Percentiles rank a stretch among this genome's conserved stretches.
phyloP scores from a whole-genome alignment of 2,888 invertebrate species.

The Reticulitermes lucifugus region DNA sequence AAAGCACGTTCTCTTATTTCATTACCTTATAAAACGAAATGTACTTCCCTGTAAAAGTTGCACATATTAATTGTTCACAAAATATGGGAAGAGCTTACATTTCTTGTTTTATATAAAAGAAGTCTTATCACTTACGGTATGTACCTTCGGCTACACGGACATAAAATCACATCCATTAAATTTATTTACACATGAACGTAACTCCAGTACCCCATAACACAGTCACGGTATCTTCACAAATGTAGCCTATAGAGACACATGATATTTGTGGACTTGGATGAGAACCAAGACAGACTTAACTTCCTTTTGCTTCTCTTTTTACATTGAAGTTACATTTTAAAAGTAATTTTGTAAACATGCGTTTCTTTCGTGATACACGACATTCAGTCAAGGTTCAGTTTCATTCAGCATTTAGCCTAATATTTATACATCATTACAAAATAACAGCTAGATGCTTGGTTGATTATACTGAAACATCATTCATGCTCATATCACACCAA shows the following conservation, averaged over 20 bases:
- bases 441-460: neutral
- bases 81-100: neutral
- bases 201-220: neutral
- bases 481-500: neutral
- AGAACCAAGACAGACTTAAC: no score
- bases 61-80: neutral
- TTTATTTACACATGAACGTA: neutral
- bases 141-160: neutral
- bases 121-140: neutral
- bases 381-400: no score
- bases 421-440: neutral
- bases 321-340: no score
- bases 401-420: neutral
- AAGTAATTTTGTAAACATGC: no score
- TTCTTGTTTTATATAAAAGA: neutral
- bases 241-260: no score
- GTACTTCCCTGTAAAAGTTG: neutral
- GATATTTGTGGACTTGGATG: no score
- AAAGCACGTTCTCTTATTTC: neutral
- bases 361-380: no score
- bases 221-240: neutral
- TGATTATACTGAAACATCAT: constrained; percentile 1
- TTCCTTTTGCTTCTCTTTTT: no score
- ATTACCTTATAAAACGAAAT: neutral
- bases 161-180: neutral